phyloP scores from a whole-genome alignment of 2,797 vertebrate species.

The Erpetoichthys calabaricus region DNA sequence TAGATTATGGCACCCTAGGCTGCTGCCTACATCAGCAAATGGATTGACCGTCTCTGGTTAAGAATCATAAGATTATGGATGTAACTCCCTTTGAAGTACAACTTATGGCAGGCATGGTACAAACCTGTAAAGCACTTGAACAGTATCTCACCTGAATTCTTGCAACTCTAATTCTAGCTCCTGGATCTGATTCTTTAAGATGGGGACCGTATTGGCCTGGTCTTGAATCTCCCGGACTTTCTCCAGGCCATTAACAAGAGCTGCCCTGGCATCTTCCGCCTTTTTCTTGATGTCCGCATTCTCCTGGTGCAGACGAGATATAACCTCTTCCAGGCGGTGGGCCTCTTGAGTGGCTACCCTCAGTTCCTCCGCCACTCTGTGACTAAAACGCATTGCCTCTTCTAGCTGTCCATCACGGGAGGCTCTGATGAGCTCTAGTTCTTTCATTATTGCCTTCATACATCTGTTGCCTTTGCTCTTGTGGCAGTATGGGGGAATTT shows the following conservation, averaged over 20 bases:
- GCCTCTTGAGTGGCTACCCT: slow-evolving; percentile 37
- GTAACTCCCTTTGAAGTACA: too few species aligned
- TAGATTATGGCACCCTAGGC: too few species aligned
- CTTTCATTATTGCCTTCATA: slow-evolving; percentile 40
- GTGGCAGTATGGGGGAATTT: not conserved
- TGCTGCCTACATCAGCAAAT: too few species aligned
- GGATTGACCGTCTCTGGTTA: too few species aligned
- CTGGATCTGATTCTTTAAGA: slow-evolving; percentile 35
- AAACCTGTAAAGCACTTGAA: too few species aligned
- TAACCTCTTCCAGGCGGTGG: slow-evolving; percentile 29
- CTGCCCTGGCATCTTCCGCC: slow-evolving; percentile 47
- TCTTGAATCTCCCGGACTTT: slow-evolving; percentile 49
- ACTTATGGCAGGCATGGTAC: too few species aligned
- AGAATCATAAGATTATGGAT: too few species aligned
- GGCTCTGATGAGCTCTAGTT: slow-evolving; percentile 51
- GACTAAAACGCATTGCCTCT: slow-evolving; percentile 52
- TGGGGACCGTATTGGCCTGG: slow-evolving; percentile 36
- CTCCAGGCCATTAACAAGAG: slow-evolving; percentile 41
- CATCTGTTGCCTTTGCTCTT: slow-evolving; percentile 14
- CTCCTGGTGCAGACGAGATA: slow-evolving; percentile 37
- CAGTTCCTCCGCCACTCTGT: slow-evolving; percentile 49
- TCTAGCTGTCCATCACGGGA: slow-evolving; percentile 55
- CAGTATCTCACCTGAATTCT: slow-evolving; percentile 30
- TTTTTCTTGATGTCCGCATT: slow-evolving; percentile 44
- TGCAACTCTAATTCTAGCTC: slow-evolving; percentile 41